These are phyloP conservation scores for Lamellibrachia luymesi DNA, from an alignment of 1,140 invertebrate genomes.

Conservation along the genomic window DNA sequence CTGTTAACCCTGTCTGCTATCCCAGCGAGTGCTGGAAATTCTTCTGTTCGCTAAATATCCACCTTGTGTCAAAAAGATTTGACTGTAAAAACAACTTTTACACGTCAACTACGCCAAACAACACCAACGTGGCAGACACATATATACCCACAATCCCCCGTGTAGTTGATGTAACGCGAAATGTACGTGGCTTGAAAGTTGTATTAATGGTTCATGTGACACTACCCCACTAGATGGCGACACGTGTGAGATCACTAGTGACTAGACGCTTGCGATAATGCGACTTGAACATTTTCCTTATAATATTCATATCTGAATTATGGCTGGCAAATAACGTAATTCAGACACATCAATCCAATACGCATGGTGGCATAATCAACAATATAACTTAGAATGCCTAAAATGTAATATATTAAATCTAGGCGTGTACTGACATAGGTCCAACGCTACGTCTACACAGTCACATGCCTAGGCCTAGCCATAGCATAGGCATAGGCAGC, in stretches of 20 bases:
- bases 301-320: no score
- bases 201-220: neutral
- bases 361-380: no score
- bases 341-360: no score
- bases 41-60: neutral
- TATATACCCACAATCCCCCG: neutral
- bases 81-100: constrained; percentile 1
- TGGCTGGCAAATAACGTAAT: no score
- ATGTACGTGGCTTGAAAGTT: neutral
- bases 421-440: no score
- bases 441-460: no score
- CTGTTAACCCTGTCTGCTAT: neutral
- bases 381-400: no score
- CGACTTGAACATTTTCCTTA: no score
- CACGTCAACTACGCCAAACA: constrained; percentile 3
- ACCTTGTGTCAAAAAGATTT: neutral
- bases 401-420: no score
- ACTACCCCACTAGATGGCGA: neutral
- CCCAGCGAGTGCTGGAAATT: neutral
- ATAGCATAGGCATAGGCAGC: no score
- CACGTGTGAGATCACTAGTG: neutral
- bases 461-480: no score
- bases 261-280: no score
- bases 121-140: constrained; percentile 3
- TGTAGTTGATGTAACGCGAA: neutral